Evolutionary conservation across 64 coral and sea anemone species (phyloP).

Genomic region (Acropora tenuis): DNA sequence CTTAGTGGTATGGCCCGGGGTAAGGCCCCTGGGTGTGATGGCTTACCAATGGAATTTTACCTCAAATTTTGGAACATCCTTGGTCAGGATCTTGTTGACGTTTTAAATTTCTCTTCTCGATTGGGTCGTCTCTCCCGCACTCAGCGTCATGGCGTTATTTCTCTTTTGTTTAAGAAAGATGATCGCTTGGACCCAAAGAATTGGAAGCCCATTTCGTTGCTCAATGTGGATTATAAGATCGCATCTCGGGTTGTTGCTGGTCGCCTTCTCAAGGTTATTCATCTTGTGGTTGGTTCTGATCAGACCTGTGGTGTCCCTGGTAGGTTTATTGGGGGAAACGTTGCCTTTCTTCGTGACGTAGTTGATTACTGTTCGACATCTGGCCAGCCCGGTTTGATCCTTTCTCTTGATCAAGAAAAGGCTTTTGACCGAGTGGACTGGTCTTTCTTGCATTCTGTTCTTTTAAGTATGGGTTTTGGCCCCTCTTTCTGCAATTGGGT

Average conservation of each 20-base stretch:
- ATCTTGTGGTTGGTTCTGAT: neutral
- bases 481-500: slow-evolving; percentile 34
- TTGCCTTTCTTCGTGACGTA: neutral
- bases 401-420: slow-evolving; percentile 58
- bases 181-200: neutral
- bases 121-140: neutral
- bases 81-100: neutral
- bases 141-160: neutral
- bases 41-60: neutral
- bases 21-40: neutral
- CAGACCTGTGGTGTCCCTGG: slow-evolving; percentile 49
- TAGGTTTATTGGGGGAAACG: slow-evolving; percentile 36
- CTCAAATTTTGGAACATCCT: neutral
- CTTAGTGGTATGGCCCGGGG: neutral
- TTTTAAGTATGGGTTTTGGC: neutral
- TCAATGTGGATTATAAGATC: slow-evolving; percentile 41
- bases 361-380: neutral
- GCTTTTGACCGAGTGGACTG: slow-evolving; percentile 65
- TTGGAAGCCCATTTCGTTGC: neutral
- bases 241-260: neutral
- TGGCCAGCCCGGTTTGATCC: neutral
- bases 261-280: neutral
- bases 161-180: neutral
- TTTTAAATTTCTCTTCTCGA: neutral
- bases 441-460: neutral